Evolutionary conservation across 2,888 invertebrate species (phyloP).

Genomic region (Acanthosepion lycidas): DNA sequence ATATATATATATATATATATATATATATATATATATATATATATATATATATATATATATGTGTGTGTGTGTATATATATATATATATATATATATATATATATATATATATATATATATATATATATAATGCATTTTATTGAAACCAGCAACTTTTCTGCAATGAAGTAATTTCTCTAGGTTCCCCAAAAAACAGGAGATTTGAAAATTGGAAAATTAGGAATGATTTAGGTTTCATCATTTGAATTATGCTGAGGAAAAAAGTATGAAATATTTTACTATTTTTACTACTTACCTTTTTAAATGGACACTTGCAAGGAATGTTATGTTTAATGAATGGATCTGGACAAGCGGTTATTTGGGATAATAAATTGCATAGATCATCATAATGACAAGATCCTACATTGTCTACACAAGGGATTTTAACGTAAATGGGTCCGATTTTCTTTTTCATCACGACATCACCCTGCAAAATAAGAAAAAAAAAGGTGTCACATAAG

Average conservation of each 20-base stretch:
- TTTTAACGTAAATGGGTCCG: conserved; percentile 55
- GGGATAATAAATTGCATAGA: conserved; percentile 57
- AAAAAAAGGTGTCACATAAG: background rate
- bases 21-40: too few species aligned
- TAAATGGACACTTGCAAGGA: conserved; percentile 67
- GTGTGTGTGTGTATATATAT: too few species aligned
- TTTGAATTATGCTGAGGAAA: background rate
- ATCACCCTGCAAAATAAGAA: conserved; percentile 55
- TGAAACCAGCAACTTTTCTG: too few species aligned
- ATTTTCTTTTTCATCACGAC: conserved; percentile 57
- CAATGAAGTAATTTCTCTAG: too few species aligned
- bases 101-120: too few species aligned
- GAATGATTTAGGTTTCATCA: background rate
- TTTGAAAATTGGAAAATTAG: background rate
- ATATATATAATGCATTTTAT: too few species aligned
- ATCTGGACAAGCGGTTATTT: conserved; percentile 60
- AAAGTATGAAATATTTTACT: background rate
- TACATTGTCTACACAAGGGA: conserved; percentile 63
- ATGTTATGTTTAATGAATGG: conserved; percentile 59
- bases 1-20: too few species aligned
- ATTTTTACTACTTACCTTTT: conserved; percentile 53
- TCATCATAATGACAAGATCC: conserved; percentile 64
- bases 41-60: too few species aligned
- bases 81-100: too few species aligned
- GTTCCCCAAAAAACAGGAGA: too few species aligned